phyloP scores from a whole-genome alignment of 2,888 invertebrate genomes.

The Azorinus chamasolen region DNA sequence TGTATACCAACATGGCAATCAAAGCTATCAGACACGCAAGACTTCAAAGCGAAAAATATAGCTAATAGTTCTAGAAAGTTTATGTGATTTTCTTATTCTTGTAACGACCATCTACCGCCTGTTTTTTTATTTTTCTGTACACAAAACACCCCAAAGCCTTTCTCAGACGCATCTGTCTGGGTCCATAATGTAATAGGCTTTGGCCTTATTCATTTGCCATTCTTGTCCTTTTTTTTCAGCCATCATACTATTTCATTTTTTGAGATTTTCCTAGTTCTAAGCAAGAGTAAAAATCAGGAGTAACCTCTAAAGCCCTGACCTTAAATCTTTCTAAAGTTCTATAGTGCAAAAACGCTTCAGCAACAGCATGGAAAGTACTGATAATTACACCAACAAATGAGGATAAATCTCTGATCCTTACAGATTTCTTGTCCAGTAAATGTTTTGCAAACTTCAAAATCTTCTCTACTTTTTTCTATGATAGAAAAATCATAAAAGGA shows the following conservation, averaged over 20 bases:
- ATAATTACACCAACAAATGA: neutral
- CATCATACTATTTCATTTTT: slow-evolving; percentile 14
- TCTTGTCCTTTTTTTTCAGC: neutral
- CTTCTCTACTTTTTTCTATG: slow-evolving; percentile 2
- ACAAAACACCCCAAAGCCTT: slow-evolving; percentile 27
- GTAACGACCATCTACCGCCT: slow-evolving; percentile 29
- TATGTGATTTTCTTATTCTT: slow-evolving; percentile 3
- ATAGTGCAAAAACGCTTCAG: too few species aligned
- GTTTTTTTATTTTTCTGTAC: neutral
- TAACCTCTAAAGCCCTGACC: too few species aligned
- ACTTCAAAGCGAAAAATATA: too few species aligned
- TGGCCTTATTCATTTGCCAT: slow-evolving; percentile 5
- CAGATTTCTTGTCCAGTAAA: neutral
- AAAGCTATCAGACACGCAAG: too few species aligned
- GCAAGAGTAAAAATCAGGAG: too few species aligned
- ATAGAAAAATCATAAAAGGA: neutral
- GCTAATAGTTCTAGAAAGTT: too few species aligned
- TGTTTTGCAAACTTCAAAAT: neutral
- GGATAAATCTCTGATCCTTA: neutral
- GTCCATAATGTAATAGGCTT: slow-evolving; percentile 4
- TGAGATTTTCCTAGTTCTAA: neutral
- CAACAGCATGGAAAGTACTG: too few species aligned
- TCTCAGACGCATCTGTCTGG: slow-evolving; percentile 38
- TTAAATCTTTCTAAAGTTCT: too few species aligned
- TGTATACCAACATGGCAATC: too few species aligned